phyloP scores from a whole-genome alignment of 1,140 invertebrate species.

The Onthophagus taurus region DNA sequence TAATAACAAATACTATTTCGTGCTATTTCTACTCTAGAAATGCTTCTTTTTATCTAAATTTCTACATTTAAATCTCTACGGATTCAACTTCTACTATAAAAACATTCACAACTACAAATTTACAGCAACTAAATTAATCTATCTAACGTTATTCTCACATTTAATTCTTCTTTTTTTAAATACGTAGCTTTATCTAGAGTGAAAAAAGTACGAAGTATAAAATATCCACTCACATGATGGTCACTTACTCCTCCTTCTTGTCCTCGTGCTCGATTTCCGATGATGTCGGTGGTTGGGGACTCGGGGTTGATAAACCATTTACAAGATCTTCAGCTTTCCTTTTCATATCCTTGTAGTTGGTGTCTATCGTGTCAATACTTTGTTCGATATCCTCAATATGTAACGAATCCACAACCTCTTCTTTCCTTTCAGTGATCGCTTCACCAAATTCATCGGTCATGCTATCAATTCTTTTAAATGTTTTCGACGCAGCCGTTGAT shows the following conservation, averaged over 20 bases:
- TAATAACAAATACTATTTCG: neutral
- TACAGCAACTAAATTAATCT: no score
- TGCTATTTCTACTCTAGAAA: neutral
- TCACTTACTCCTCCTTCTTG: constrained; percentile 11
- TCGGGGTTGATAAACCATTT: neutral
- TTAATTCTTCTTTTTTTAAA: no score
- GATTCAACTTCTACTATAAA: no score
- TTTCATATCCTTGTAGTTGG: constrained; percentile 8
- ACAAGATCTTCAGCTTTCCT: constrained; percentile 10
- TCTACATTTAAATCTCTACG: no score
- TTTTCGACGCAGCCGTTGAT: neutral
- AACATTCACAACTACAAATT: no score
- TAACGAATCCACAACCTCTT: neutral
- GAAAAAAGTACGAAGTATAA: neutral
- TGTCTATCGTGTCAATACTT: neutral
- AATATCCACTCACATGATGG: constrained; percentile 7
- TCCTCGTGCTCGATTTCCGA: constrained; percentile 1
- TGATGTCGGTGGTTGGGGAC: neutral
- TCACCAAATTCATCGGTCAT: constrained; percentile 4
- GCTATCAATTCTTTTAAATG: neutral
- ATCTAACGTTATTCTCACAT: no score
- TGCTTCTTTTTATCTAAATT: no score
- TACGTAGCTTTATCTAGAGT: neutral
- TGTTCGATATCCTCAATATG: constrained; percentile 4
- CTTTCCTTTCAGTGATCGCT: neutral